Conservation (phyloP, 2,113 vertebrate genomes). For the sheep (Ovis aries) region ARS-UI_Ramb_v3.0 NC_056054.1:37496501-37497000, state of each 20-base stretch:
- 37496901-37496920: not conserved
- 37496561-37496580: not conserved
- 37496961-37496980: not conserved
- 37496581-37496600: not conserved
- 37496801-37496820: not conserved
- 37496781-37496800: not conserved
- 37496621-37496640: not conserved
- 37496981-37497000: not conserved
- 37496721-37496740: not conserved
- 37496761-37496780: not conserved
- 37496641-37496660: not conserved
- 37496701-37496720: not conserved
- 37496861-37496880: not conserved
- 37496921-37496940: not conserved
- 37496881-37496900: not conserved
- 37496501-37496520: not conserved
- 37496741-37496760: not conserved
- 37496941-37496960: rapidly evolving
- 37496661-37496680: not conserved
- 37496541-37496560: not conserved
- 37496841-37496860: not conserved
- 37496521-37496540: not conserved
- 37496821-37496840: rapidly evolving
- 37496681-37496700: not conserved
- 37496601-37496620: not conserved